Evolutionary conservation across 1,140 invertebrate genomes (phyloP).

Genomic region (Mycetomoellerius zeteki): DNA sequence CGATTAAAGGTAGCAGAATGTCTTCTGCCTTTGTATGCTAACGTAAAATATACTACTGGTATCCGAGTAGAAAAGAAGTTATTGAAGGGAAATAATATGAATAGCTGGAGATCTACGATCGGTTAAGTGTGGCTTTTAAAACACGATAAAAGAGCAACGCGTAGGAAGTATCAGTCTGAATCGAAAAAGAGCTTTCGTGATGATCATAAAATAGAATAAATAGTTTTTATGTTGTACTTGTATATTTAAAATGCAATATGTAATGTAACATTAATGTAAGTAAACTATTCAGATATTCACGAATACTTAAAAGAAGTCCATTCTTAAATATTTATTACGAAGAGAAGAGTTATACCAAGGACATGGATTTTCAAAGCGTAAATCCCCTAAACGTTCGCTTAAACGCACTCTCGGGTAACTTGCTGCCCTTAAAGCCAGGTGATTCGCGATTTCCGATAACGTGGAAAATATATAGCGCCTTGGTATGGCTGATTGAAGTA

Average conservation of each 20-base stretch:
- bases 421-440: background rate
- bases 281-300: conserved; percentile 6
- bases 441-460: conserved; percentile 11
- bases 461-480: background rate
- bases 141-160: background rate
- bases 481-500: conserved; percentile 19
- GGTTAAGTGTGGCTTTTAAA: background rate
- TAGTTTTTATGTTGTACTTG: background rate
- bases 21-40: background rate
- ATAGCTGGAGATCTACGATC: background rate
- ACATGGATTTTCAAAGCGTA: conserved; percentile 30
- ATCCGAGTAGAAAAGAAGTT: background rate
- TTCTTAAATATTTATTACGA: background rate
- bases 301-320: background rate
- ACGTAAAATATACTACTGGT: background rate
- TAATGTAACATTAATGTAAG: background rate
- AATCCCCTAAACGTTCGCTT: conserved; percentile 20
- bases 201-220: background rate
- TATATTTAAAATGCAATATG: background rate
- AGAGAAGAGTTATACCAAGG: background rate
- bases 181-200: background rate
- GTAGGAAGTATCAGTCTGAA: background rate
- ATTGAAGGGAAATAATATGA: background rate
- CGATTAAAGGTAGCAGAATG: background rate
- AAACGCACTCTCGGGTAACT: conserved; percentile 30